Evolutionary conservation across 2,113 vertebrate genomes (phyloP), one percentile per base, ranked within the genome.

Genomic region (Thalassoma bifasciatum): DNA sequence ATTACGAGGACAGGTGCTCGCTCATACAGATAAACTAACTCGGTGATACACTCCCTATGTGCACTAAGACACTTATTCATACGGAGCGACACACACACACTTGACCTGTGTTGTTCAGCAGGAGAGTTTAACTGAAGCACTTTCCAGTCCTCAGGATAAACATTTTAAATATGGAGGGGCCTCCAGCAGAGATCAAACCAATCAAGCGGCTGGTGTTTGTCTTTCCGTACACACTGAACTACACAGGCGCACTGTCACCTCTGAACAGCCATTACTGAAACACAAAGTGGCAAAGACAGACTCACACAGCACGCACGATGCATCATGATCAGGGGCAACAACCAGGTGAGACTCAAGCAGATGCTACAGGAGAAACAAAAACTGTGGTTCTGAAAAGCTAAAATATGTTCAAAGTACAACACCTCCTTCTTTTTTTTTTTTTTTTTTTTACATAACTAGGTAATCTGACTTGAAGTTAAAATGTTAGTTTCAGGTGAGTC

Each of bases 11-110:
- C 79, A 77, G 83, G 75, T 77, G 74, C 80, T 84, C 21, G 38
- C 76, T 83, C 77, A 88, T 59, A 87, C 77, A 83, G 59, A 91
- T 81, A 83, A 86, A 82, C 74, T 42, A 52, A 80, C 52, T 53
- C 67, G 47, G 70, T 50, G 72, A 87, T 54, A 75, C 75, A 64
- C 72, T 69, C 69, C 64, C 44, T 30, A 30, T 52, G 68, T 47
- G 51, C 73, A 59, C 53, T 59, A 21, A 26, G 22, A 47, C 24
- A 46, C 38, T 17, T 46, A 23, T 36, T 64, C 66, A 50, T 19
- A 5, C 16, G 2, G 19, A 59, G 46, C 49, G 23, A 50, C 42
- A 56, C 26, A 21, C 24, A 56, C 1, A 21, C 37, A 46, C 68
- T 65, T 77, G 64, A 81, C 65, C 76, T 54, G 47, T 36, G 64